A percentile compares a stretch with the other conserved stretches of the same genome.
Conservation (phyloP, 2,113 vertebrate species). For the Himantopus leucocephalus region DNA sequence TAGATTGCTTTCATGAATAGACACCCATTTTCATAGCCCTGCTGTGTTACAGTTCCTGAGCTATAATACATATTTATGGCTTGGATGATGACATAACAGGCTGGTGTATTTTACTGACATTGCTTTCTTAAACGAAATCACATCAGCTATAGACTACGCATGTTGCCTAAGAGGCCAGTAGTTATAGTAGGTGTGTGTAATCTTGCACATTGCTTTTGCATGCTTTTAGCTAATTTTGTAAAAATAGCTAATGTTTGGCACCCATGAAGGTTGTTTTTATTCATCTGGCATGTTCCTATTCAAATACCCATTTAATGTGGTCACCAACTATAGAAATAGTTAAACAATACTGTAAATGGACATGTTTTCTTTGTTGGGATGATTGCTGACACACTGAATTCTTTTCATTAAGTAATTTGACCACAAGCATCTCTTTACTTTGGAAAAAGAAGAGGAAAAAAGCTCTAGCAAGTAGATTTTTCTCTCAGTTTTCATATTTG, state of each 20-base stretch:
- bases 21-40: not conserved
- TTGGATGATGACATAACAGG: not conserved
- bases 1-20: not conserved
- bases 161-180: not conserved
- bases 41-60: not conserved
- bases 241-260: not conserved
- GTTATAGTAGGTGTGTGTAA: not conserved
- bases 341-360: constrained; percentile 57
- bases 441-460: constrained; percentile 13
- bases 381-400: not conserved
- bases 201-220: not conserved
- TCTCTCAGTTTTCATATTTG: constrained; percentile 10
- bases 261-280: not conserved
- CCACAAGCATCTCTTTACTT: constrained; percentile 10
- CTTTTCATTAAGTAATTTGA: constrained; percentile 52
- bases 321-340: constrained; percentile 30
- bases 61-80: not conserved
- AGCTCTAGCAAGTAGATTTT: not conserved
- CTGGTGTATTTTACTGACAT: not conserved
- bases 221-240: not conserved
- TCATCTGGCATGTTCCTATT: not conserved
- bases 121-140: not conserved
- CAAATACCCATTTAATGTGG: constrained; percentile 15
- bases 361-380: constrained; percentile 41
- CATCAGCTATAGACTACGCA: not conserved